Percentiles rank a stretch among this genome's conserved stretches.
phyloP scores from a whole-genome alignment of 2,888 invertebrate genomes.

The Caenorhabditis sinica region DNA sequence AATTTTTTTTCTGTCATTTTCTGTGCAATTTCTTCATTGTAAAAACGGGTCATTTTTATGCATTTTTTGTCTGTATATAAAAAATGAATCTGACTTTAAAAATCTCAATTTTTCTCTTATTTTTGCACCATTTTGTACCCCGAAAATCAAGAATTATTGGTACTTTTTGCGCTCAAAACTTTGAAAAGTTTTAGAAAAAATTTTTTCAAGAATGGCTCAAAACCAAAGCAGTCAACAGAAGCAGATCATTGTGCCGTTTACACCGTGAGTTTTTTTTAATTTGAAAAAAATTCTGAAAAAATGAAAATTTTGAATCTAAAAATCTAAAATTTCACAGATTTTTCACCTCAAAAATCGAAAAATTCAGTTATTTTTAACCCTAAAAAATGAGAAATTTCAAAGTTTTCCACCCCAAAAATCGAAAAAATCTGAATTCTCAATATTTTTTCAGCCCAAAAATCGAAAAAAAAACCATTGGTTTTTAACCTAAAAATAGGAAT shows the following conservation, averaged over 20 bases:
- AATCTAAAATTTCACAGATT: neutral
- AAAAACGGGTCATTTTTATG: neutral
- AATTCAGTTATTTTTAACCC: neutral
- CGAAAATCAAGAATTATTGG: slow-evolving; percentile 12
- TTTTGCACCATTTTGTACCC: neutral
- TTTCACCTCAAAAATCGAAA: neutral
- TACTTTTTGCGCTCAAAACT: slow-evolving; percentile 17
- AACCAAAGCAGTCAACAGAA: neutral
- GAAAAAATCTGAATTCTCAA: neutral
- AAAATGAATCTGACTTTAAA: neutral
- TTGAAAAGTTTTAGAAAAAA: neutral
- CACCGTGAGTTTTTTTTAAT: slow-evolving; percentile 50
- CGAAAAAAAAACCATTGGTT: too few species aligned
- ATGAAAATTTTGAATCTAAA: neutral
- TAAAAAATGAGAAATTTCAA: neutral
- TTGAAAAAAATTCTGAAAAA: too few species aligned
- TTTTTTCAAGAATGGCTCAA: slow-evolving; percentile 30
- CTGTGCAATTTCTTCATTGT: neutral
- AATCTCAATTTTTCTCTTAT: neutral
- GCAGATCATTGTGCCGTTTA: slow-evolving; percentile 48
- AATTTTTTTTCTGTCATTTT: slow-evolving; percentile 16
- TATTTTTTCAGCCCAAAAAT: too few species aligned
- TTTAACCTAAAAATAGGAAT: too few species aligned
- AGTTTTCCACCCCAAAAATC: slow-evolving; percentile 6
- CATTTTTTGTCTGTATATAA: slow-evolving; percentile 24